phyloP scores from a whole-genome alignment of 2,888 invertebrate genomes.

The Calliscelio sp. region DNA sequence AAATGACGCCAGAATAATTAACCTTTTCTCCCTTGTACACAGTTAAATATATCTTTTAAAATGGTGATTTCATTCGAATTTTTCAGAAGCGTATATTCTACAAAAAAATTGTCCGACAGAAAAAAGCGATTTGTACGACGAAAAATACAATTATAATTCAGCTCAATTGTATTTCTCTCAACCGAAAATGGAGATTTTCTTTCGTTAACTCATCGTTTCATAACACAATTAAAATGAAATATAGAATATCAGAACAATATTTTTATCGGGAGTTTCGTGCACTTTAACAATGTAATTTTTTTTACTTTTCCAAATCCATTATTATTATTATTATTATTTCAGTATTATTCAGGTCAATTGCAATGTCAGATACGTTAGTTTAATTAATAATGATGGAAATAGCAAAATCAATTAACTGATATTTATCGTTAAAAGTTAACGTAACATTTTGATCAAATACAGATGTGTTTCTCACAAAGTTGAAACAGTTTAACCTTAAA shows the following conservation, averaged over 20 bases:
- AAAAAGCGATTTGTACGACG: neutral
- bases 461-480: too few relatives aligned
- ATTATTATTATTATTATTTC: too few relatives aligned
- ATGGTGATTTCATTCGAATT: neutral
- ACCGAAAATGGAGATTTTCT: neutral
- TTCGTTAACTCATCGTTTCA: neutral
- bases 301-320: too few relatives aligned
- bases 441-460: too few relatives aligned
- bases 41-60: conserved; percentile 1
- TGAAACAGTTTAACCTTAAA: too few relatives aligned
- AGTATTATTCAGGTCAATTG: too few relatives aligned
- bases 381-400: too few relatives aligned
- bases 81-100: too few relatives aligned
- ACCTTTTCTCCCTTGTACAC: conserved; percentile 5
- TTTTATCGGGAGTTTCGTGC: neutral
- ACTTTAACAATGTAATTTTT: neutral
- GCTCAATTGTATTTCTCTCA: neutral
- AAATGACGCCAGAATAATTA: conserved; percentile 11
- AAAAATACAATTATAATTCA: neutral
- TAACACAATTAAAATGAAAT: neutral
- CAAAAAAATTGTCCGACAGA: too few relatives aligned
- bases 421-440: too few relatives aligned
- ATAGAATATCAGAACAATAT: neutral
- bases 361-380: too few relatives aligned
- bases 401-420: too few relatives aligned